Percentiles rank a stretch among this genome's conserved stretches.
Evolutionary conservation across 2,797 vertebrate species (phyloP).

Genomic region (Gymnoscopelus microlampas): DNA sequence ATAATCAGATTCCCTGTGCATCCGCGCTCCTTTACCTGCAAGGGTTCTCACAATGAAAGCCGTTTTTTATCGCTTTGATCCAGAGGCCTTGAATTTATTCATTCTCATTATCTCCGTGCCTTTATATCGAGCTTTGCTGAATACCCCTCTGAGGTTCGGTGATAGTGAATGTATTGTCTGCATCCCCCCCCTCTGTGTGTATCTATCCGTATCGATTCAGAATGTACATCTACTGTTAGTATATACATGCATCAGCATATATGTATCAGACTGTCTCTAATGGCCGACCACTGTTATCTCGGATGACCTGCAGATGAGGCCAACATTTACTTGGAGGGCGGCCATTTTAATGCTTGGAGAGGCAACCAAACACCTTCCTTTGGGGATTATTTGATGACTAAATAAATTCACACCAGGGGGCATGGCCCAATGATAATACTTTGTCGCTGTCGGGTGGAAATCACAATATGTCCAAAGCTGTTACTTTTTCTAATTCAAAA

Average conservation of each 20-base stretch:
- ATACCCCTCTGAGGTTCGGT: constrained; percentile 32
- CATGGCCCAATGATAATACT: no score
- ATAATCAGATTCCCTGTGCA: constrained; percentile 41
- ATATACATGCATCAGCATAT: background rate
- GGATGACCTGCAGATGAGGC: background rate
- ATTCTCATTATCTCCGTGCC: constrained; percentile 19
- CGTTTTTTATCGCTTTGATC: constrained; percentile 25
- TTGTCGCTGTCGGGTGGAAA: no score
- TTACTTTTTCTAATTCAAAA: no score
- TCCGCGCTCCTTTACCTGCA: constrained; percentile 34
- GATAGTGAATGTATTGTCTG: background rate
- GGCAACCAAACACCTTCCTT: constrained; percentile 17
- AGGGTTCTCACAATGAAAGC: constrained; percentile 25
- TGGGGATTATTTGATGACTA: constrained; percentile 39
- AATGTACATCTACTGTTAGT: background rate
- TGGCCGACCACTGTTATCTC: background rate
- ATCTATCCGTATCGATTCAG: constrained; percentile 10
- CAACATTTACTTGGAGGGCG: constrained; percentile 22
- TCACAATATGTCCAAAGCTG: no score
- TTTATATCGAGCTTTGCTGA: background rate
- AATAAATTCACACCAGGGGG: no score
- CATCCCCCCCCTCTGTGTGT: background rate
- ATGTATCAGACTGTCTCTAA: constrained; percentile 4
- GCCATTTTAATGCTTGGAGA: constrained; percentile 8
- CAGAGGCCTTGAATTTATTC: constrained; percentile 1